Conservation (phyloP, 1,140 invertebrate genomes). For the Argopecten irradians region DNA sequence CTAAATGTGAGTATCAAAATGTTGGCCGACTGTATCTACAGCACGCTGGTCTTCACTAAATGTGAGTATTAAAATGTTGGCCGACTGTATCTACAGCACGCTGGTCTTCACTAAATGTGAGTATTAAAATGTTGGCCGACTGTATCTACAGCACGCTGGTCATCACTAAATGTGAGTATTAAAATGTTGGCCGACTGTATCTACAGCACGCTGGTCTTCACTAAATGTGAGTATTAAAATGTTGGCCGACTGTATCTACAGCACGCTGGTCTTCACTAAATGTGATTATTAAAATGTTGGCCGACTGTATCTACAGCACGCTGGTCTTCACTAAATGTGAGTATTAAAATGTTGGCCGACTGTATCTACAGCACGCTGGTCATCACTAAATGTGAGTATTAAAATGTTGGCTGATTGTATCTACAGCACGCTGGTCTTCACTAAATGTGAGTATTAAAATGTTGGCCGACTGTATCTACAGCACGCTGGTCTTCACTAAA, state of each 20-base stretch:
- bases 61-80: constrained; percentile 56
- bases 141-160: constrained; percentile 68
- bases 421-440: constrained; percentile 66
- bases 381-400: constrained; percentile 61
- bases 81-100: constrained; percentile 68
- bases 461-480: constrained; percentile 69
- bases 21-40: constrained; percentile 69
- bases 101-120: constrained; percentile 68
- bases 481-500: constrained; percentile 67
- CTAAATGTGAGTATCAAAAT: constrained; percentile 58
- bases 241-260: constrained; percentile 69
- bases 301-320: constrained; percentile 68
- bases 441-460: constrained; percentile 58
- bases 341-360: constrained; percentile 58
- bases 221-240: constrained; percentile 58
- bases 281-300: constrained; percentile 56
- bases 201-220: constrained; percentile 66
- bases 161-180: constrained; percentile 61
- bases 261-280: constrained; percentile 67
- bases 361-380: constrained; percentile 68
- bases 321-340: constrained; percentile 68
- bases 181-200: constrained; percentile 65
- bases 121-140: constrained; percentile 58
- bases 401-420: constrained; percentile 65
- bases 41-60: constrained; percentile 67